A percentile compares a stretch with the other conserved stretches of the same genome.
Conservation (phyloP, 2,113 vertebrate genomes). For the Mesocricetus auratus region DNA sequence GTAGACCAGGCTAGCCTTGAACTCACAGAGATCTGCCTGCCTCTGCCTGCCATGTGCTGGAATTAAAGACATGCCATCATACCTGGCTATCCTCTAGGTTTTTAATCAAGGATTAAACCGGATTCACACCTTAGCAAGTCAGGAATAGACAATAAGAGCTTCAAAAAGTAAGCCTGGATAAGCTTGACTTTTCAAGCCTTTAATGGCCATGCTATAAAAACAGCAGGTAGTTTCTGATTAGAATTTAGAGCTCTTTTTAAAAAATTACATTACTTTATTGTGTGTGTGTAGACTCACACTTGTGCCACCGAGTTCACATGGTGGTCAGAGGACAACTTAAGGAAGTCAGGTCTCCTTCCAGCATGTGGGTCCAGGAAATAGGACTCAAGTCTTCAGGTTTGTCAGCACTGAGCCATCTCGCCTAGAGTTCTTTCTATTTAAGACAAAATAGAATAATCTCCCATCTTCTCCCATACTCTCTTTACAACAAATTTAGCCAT, state of each 20-base stretch:
- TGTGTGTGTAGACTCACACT: neutral
- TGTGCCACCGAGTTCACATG: neutral
- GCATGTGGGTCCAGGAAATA: neutral
- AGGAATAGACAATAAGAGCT: neutral
- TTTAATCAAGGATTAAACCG: neutral
- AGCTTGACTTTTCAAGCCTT: neutral
- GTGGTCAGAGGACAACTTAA: neutral
- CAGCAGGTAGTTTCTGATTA: neutral
- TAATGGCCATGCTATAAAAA: neutral
- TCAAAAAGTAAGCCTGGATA: neutral
- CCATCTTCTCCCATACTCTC: no score
- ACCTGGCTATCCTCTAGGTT: neutral
- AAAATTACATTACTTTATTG: neutral
- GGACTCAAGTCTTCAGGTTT: neutral
- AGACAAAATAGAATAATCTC: neutral
- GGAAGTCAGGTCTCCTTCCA: neutral
- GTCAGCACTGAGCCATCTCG: neutral
- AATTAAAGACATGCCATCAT: neutral
- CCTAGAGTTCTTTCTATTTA: neutral
- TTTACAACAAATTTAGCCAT: no score
- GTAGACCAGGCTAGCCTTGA: neutral
- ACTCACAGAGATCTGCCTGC: neutral
- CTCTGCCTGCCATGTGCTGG: neutral
- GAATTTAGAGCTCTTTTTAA: slow-evolving; percentile 6
- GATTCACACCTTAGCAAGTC: neutral